phyloP scores from a whole-genome alignment of 2,797 vertebrate species.

The Epinephelus awoara region DNA sequence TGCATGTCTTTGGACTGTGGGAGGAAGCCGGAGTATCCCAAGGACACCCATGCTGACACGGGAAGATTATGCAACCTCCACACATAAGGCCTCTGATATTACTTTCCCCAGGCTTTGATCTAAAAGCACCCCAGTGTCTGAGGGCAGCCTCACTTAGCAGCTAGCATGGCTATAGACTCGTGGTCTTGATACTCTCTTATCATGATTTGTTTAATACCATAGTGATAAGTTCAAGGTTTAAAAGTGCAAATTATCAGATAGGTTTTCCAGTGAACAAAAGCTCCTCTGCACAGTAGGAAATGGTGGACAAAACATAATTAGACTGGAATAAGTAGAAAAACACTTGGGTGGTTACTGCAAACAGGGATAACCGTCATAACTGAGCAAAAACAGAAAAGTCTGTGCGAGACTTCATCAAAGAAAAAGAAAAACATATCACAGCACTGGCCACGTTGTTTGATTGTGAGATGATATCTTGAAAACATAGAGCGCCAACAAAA shows the following conservation, averaged over 20 bases:
- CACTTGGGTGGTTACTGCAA: background rate
- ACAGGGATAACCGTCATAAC: background rate
- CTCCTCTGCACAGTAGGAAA: background rate
- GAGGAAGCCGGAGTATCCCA: too few species aligned
- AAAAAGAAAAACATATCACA: conserved; percentile 3
- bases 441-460: background rate
- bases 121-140: background rate
- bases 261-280: background rate
- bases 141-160: background rate
- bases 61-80: too few species aligned
- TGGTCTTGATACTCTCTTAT: background rate
- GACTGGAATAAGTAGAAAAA: background rate
- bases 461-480: conserved; percentile 17
- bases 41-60: too few species aligned
- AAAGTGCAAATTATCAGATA: background rate
- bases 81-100: too few species aligned
- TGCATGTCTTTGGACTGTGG: too few species aligned
- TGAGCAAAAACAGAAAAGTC: conserved; percentile 4
- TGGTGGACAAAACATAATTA: background rate
- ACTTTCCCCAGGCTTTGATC: background rate
- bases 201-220: conserved; percentile 4
- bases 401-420: conserved; percentile 2
- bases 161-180: background rate
- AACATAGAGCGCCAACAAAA: conserved; percentile 29
- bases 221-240: background rate